phyloP scores from a whole-genome alignment of 2,888 invertebrate genomes.

The Eueremaeus valkanovi region DNA sequence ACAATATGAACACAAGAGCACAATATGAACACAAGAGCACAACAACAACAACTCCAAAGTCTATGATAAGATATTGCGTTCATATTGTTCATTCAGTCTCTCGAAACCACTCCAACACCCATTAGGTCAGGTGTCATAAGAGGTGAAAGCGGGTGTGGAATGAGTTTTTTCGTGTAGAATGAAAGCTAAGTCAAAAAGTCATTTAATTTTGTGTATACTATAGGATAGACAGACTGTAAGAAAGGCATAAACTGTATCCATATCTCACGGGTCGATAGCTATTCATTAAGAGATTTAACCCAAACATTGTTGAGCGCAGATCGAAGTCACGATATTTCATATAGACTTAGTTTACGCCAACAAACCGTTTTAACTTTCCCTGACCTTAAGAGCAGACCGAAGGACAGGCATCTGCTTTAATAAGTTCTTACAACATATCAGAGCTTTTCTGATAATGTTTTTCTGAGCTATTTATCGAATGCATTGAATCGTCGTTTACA shows the following conservation, averaged over 20 bases:
- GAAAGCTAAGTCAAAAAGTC: background rate
- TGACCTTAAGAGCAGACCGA: constrained; percentile 28
- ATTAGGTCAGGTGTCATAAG: constrained; percentile 35
- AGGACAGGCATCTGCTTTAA: constrained; percentile 27
- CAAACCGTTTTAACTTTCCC: background rate
- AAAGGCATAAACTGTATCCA: constrained; percentile 27
- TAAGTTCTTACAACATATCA: background rate
- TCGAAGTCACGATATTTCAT: constrained; percentile 24
- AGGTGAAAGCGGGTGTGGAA: constrained; percentile 31
- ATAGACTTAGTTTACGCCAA: constrained; percentile 16
- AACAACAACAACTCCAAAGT: too few relatives aligned
- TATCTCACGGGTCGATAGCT: constrained; percentile 1
- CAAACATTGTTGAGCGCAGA: constrained; percentile 5
- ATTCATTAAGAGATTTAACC: constrained; percentile 6
- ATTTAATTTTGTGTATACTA: background rate
- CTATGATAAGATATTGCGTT: background rate
- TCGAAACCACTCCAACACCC: constrained; percentile 28
- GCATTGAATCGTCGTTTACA: too few relatives aligned
- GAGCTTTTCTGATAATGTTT: background rate
- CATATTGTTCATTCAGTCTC: background rate
- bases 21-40: background rate
- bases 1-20: background rate
- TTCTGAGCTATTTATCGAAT: background rate
- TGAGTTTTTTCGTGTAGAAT: background rate
- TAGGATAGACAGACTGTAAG: background rate